A percentile compares a stretch with the other conserved stretches of the same genome.
Conservation (phyloP, 2,113 vertebrate genomes). For the Charina bottae region DNA sequence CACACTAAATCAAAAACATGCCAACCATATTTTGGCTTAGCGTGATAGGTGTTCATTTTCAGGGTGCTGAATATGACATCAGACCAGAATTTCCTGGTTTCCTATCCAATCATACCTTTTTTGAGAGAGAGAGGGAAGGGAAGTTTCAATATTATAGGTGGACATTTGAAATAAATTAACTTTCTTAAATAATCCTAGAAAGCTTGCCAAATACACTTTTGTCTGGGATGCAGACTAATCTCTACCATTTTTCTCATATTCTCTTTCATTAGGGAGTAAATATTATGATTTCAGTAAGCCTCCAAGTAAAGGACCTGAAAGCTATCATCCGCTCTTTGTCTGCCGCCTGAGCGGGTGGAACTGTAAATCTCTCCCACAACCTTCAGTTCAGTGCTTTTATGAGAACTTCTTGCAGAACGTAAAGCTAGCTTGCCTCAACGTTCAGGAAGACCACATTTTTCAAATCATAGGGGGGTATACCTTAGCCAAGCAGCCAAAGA, state of each 20-base stretch:
- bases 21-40: not conserved
- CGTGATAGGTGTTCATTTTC: not conserved
- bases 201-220: slow-evolving; percentile 3
- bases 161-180: not conserved
- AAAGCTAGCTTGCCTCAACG: not conserved
- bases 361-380: not conserved
- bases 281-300: slow-evolving; percentile 27
- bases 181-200: not conserved
- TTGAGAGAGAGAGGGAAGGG: not conserved
- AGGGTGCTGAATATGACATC: not conserved
- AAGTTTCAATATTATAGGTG: not conserved
- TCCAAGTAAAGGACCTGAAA: not conserved
- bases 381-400: not conserved
- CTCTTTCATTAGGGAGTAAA: slow-evolving; percentile 19
- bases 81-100: not conserved
- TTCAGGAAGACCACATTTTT: not conserved
- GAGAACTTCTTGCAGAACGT: not conserved
- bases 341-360: not conserved
- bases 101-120: not conserved
- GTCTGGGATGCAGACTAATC: slow-evolving; percentile 13
- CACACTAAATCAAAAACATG: not conserved
- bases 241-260: not conserved
- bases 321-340: not conserved
- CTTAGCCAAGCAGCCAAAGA: not conserved
- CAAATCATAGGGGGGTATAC: not conserved